A percentile compares a stretch with the other conserved stretches of the same genome.
Evolutionary conservation across 2,888 invertebrate genomes (phyloP).

Genomic region (Listrodromus nycthemerus): DNA sequence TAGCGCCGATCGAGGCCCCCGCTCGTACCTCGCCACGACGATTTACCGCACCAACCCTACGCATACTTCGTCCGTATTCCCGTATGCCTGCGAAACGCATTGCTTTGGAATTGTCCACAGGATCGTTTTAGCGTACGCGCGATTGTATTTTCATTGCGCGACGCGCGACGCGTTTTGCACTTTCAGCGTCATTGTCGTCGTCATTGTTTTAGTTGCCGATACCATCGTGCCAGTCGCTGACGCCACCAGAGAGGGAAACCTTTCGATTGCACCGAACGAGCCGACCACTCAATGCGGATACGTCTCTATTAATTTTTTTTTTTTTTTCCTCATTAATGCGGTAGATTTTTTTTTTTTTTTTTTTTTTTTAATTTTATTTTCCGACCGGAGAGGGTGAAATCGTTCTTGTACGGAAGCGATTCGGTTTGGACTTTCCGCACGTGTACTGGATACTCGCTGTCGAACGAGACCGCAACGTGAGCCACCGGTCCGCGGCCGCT

Average conservation of each 20-base stretch:
- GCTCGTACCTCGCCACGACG: background rate
- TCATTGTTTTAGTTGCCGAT: background rate
- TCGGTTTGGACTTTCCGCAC: slow-evolving; percentile 17
- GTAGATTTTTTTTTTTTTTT: no score
- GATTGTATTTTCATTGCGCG: slow-evolving; percentile 5
- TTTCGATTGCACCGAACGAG: background rate
- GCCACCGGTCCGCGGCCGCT: slow-evolving; percentile 43
- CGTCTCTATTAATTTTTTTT: no score
- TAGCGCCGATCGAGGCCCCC: no score
- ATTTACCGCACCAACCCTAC: slow-evolving; percentile 3
- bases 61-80: background rate
- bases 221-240: background rate
- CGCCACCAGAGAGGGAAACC: background rate
- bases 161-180: background rate
- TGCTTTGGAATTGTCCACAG: background rate
- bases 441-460: slow-evolving; percentile 59
- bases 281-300: background rate
- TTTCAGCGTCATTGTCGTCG: slow-evolving; percentile 4
- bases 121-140: slow-evolving; percentile 8
- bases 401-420: slow-evolving; percentile 8
- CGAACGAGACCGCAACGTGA: slow-evolving; percentile 49
- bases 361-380: no score
- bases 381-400: background rate
- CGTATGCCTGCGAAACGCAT: background rate
- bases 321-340: no score